Evolutionary conservation across 1,140 invertebrate genomes (phyloP).

Genomic region (Drosophila tani): DNA sequence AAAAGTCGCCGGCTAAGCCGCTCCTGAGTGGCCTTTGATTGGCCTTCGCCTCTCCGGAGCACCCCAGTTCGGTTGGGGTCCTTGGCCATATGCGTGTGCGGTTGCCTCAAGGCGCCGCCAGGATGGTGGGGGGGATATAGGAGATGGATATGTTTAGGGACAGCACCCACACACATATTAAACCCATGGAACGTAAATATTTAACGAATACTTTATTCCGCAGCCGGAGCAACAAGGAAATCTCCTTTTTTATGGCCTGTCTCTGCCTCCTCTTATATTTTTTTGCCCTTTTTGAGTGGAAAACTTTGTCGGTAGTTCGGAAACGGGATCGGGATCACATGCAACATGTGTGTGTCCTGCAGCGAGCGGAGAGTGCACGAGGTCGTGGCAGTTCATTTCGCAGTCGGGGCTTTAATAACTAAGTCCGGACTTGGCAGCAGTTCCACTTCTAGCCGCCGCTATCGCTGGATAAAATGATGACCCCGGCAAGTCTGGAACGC

Average conservation of each 20-base stretch:
- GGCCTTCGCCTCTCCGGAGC: conserved; percentile 18
- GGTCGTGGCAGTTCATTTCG: conserved; percentile 4
- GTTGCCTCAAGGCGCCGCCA: conserved; percentile 43
- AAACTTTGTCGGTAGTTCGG: conserved; percentile 52
- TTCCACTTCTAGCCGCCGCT: neutral
- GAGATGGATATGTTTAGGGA: conserved; percentile 17
- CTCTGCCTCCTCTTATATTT: conserved; percentile 12
- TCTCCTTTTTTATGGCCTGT: conserved; percentile 53
- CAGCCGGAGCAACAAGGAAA: conserved; percentile 45
- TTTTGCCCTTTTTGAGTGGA: conserved; percentile 29
- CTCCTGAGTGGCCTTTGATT: conserved; percentile 59
- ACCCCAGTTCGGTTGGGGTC: neutral
- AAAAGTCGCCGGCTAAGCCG: conserved; percentile 57
- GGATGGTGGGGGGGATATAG: neutral
- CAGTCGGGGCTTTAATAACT: conserved; percentile 35
- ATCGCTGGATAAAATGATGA: conserved; percentile 28
- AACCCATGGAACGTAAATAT: conserved; percentile 76
- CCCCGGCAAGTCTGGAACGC: conserved; percentile 14
- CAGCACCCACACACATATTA: conserved; percentile 51
- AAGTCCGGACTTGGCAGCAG: conserved; percentile 26
- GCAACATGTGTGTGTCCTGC: conserved; percentile 67
- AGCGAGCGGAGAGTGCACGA: conserved; percentile 5
- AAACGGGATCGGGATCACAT: conserved; percentile 21
- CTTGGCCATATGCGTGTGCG: conserved; percentile 37
- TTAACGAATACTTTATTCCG: conserved; percentile 77